Percentiles rank a stretch among this genome's conserved stretches.
phyloP scores from a whole-genome alignment of 2,797 vertebrate genomes.

The Tokudaia muenninki region DNA sequence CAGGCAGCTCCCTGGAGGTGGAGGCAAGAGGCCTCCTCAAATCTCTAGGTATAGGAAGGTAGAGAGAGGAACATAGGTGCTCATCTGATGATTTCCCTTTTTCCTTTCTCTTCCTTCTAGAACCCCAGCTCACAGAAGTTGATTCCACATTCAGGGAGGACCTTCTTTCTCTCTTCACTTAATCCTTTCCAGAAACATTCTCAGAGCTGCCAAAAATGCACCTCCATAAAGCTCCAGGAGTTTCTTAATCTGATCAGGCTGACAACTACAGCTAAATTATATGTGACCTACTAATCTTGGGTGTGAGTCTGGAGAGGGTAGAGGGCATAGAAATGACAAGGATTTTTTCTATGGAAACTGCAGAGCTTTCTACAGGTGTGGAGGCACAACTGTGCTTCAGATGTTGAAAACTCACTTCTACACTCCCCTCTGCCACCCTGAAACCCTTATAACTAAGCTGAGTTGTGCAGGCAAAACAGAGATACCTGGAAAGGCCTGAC shows the following conservation, averaged over 20 bases:
- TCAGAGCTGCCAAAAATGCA: background rate
- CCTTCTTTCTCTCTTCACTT: background rate
- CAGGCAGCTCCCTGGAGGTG: background rate
- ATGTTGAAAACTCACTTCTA: background rate
- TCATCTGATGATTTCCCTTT: background rate
- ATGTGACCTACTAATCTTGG: background rate
- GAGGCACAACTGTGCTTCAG: background rate
- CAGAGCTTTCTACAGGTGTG: background rate
- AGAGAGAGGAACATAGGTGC: background rate
- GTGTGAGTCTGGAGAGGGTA: fast-evolving
- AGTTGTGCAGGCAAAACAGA: background rate
- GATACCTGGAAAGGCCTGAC: background rate
- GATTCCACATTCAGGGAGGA: background rate
- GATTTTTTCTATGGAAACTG: background rate
- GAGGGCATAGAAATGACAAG: background rate
- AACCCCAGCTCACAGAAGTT: background rate
- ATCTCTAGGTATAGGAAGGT: background rate
- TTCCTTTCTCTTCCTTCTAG: background rate
- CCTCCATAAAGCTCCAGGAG: background rate
- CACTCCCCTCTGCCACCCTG: fast-evolving
- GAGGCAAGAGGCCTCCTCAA: background rate
- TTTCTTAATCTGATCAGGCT: background rate
- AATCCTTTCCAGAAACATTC: background rate
- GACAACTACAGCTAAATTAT: background rate
- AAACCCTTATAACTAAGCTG: background rate